These are phyloP conservation scores for Formicarius rufipectus DNA, from an alignment of 2,113 vertebrate genomes.

Conservation along the genomic window DNA sequence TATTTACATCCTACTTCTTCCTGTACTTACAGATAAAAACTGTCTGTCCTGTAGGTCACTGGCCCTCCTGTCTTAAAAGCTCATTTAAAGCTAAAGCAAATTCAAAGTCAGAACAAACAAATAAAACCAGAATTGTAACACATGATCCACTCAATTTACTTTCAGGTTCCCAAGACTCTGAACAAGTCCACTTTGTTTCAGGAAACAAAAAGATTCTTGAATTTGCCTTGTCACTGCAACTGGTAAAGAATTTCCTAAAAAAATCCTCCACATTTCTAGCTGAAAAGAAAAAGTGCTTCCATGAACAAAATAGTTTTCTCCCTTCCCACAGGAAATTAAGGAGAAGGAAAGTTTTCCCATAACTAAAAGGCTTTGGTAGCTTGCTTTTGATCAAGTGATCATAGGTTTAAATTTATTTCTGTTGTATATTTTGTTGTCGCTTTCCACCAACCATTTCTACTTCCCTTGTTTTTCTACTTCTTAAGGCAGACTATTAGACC, in stretches of 20 bases:
- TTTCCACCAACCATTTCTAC: not conserved
- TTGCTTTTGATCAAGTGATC: conserved; percentile 22
- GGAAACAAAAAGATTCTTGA: conserved; percentile 31
- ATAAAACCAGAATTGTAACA: not conserved
- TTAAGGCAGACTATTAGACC: not conserved
- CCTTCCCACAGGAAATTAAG: conserved; percentile 62
- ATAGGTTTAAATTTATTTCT: not conserved
- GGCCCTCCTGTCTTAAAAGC: conserved; percentile 10
- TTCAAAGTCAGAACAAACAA: conserved; percentile 47
- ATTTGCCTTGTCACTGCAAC: not conserved
- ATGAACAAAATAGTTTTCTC: not conserved
- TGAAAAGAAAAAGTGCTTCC: not conserved
- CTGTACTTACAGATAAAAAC: conserved; percentile 47
- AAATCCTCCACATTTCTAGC: not conserved
- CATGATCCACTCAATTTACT: not conserved
- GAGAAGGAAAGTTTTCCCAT: conserved; percentile 41
- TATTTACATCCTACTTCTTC: conserved; percentile 62
- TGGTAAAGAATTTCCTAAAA: conserved; percentile 22
- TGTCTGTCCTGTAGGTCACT: not conserved
- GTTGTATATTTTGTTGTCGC: not conserved
- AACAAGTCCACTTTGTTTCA: conserved; percentile 57
- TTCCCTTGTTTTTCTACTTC: not conserved
- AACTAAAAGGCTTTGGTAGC: not conserved
- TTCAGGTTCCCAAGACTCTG: conserved; percentile 35
- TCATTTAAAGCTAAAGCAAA: conserved; percentile 35